Evolutionary conservation across 37 sponge, comb jelly and placozoan species (phyloP).

Genomic region (Cliona cf. orientalis): DNA sequence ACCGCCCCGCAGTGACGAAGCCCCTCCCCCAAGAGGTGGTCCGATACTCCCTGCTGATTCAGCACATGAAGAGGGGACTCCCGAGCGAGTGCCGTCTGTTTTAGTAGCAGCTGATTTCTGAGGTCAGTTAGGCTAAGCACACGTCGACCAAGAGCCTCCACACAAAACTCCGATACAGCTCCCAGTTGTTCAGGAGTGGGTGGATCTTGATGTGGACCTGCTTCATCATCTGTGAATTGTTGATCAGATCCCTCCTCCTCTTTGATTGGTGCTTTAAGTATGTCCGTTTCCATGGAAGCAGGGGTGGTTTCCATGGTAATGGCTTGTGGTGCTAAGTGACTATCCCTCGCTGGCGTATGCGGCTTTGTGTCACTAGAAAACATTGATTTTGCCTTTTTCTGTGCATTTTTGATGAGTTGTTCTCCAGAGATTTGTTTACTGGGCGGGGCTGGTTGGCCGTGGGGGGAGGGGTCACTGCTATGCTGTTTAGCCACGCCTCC

Average conservation of each 20-base stretch:
- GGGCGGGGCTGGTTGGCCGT: not conserved
- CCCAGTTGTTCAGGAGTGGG: not conserved
- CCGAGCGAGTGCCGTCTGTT: constrained; percentile 3
- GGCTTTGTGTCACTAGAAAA: not conserved
- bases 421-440: not conserved
- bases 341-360: not conserved
- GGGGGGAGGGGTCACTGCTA: no score
- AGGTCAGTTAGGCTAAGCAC: constrained; percentile 50
- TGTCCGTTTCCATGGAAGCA: not conserved
- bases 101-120: constrained; percentile 36
- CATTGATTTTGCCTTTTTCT: not conserved
- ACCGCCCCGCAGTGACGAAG: constrained; percentile 17
- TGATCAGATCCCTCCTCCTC: not conserved
- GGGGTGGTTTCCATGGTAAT: not conserved
- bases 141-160: constrained; percentile 31
- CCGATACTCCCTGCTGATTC: constrained; percentile 1
- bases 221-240: not conserved
- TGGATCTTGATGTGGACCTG: not conserved
- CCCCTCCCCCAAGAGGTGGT: constrained; percentile 11
- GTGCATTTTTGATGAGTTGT: not conserved
- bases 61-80: constrained; percentile 23
- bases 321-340: constrained; percentile 3
- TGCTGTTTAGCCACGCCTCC: not conserved
- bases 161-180: constrained; percentile 28
- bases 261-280: not conserved